phyloP scores from a whole-genome alignment of 2,113 vertebrate genomes.

The Ctenomys sociabilis region DNA sequence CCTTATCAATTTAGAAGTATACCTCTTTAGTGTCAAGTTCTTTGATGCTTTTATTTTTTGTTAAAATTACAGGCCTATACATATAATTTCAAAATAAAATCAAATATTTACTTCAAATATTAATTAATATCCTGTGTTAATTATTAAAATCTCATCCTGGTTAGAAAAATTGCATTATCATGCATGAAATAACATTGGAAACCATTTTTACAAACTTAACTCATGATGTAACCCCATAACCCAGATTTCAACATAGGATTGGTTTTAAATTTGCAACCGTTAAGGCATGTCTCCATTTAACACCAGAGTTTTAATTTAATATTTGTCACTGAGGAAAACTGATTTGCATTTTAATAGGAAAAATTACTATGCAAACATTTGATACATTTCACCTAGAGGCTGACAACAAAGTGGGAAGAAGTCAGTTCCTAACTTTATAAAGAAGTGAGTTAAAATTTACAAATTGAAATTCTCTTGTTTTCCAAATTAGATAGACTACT shows the following conservation, averaged over 20 bases:
- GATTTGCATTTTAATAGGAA: conserved; percentile 81
- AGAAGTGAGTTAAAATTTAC: conserved; percentile 1
- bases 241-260: conserved; percentile 63
- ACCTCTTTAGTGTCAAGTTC: neutral
- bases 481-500: conserved; percentile 11
- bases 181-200: conserved; percentile 17
- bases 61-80: neutral
- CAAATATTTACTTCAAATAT: conserved; percentile 29
- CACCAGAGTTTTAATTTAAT: conserved; percentile 78
- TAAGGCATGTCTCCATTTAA: conserved; percentile 64
- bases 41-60: neutral
- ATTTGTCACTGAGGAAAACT: conserved; percentile 75
- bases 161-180: conserved; percentile 33
- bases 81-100: neutral
- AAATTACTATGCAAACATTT: conserved; percentile 71
- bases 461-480: conserved; percentile 6
- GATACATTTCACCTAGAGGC: conserved; percentile 60
- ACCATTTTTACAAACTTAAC: neutral
- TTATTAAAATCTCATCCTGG: conserved; percentile 34
- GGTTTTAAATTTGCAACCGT: conserved; percentile 65
- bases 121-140: neutral
- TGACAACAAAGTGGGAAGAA: conserved; percentile 75
- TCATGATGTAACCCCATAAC: conserved; percentile 46
- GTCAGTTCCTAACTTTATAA: conserved; percentile 59
- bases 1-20: neutral